phyloP scores from a whole-genome alignment of 2,113 vertebrate species.

The Vicugna pacos region DNA sequence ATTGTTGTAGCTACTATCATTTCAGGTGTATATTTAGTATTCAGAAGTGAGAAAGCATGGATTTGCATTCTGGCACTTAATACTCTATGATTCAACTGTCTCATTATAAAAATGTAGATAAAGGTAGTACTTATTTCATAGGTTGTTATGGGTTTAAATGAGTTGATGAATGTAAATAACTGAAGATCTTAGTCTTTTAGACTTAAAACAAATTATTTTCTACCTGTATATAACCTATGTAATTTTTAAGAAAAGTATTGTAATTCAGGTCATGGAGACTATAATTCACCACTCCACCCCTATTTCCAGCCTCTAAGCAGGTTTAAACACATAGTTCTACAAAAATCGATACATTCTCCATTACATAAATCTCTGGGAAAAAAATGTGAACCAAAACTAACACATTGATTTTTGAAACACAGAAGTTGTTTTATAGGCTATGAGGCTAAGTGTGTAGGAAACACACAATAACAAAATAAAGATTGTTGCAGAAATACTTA shows the following conservation, averaged over 20 bases:
- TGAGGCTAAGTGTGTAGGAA: neutral
- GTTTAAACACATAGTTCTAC: neutral
- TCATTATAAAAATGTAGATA: neutral
- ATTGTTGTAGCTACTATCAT: neutral
- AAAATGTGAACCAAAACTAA: neutral
- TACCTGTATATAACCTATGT: neutral
- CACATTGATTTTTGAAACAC: neutral
- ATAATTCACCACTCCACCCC: neutral
- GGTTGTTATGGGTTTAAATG: neutral
- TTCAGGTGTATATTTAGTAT: neutral
- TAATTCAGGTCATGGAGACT: neutral
- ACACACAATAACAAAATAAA: slow-evolving; percentile 12
- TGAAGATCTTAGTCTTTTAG: neutral
- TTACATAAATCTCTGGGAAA: neutral
- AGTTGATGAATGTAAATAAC: neutral
- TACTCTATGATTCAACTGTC: neutral
- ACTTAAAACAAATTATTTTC: neutral
- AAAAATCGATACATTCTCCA: neutral
- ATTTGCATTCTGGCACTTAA: neutral
- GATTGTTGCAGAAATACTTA: neutral
- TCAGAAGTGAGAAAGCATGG: neutral
- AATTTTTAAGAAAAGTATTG: neutral
- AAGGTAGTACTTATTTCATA: neutral
- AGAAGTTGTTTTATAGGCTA: neutral
- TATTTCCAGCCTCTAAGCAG: neutral